Conservation (phyloP, 2,888 invertebrate genomes). For the Sarcophaga caerulescens region DNA sequence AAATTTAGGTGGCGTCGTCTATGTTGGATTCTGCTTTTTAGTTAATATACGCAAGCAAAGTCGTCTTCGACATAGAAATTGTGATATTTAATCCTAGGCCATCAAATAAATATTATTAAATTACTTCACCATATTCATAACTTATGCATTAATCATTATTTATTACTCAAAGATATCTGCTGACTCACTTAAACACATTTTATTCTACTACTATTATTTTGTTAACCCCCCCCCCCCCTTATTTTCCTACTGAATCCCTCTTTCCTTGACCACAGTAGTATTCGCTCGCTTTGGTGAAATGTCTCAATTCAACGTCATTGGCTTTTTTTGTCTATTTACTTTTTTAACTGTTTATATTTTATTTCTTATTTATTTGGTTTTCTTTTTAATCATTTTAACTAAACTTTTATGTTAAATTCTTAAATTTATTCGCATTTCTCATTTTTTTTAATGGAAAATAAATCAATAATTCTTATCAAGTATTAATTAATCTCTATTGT, state of each 20-base stretch:
- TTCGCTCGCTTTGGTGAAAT: constrained; percentile 23
- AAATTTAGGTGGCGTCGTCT: constrained; percentile 49
- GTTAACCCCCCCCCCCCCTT: constrained; percentile 55
- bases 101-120: background rate
- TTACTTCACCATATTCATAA: background rate
- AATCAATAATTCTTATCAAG: constrained; percentile 30
- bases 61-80: background rate
- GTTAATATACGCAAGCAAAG: constrained; percentile 68
- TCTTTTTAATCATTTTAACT: background rate
- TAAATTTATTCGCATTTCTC: background rate
- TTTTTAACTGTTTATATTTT: constrained; percentile 28
- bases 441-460: background rate
- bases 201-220: constrained; percentile 52
- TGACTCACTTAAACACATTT: constrained; percentile 64
- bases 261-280: constrained; percentile 6
- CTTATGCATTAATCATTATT: constrained; percentile 36
- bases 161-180: constrained; percentile 42
- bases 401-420: background rate
- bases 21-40: constrained; percentile 52
- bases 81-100: background rate
- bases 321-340: constrained; percentile 38
- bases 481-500: constrained; percentile 9
- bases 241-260: constrained; percentile 26
- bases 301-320: constrained; percentile 44
- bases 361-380: constrained; percentile 1